phyloP scores from a whole-genome alignment of 1,140 invertebrate genomes.

The Micrasema longulum region DNA sequence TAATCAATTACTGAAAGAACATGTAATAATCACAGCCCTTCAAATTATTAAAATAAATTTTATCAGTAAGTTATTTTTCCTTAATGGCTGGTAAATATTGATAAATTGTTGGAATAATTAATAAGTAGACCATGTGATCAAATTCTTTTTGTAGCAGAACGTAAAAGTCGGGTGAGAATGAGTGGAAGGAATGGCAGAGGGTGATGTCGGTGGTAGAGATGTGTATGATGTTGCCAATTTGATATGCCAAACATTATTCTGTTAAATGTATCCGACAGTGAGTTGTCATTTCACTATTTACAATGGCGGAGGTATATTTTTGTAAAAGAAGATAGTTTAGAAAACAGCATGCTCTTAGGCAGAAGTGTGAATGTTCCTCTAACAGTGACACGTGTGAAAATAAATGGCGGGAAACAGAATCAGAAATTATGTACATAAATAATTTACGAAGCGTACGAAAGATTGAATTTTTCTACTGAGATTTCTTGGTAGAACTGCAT shows the following conservation, averaged over 20 bases:
- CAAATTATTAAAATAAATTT: too few species aligned
- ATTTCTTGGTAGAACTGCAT: too few species aligned
- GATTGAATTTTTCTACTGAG: too few species aligned
- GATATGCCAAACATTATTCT: constrained; percentile 32
- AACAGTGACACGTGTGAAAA: constrained; percentile 6
- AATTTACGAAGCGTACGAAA: too few species aligned
- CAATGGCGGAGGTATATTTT: constrained; percentile 10
- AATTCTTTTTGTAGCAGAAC: not conserved
- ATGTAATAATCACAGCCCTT: too few species aligned
- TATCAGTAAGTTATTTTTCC: too few species aligned
- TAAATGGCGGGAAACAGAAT: not conserved
- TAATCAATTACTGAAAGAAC: too few species aligned
- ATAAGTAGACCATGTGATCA: too few species aligned
- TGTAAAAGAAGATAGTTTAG: constrained; percentile 35
- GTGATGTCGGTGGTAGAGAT: constrained; percentile 1
- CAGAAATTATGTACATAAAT: too few species aligned
- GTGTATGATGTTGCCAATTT: constrained; percentile 42
- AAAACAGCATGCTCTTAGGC: constrained; percentile 44
- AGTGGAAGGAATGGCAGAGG: not conserved
- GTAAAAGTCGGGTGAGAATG: not conserved
- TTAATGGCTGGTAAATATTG: too few species aligned
- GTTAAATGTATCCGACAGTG: constrained; percentile 19
- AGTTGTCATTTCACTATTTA: not conserved
- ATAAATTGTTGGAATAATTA: too few species aligned
- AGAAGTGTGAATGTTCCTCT: constrained; percentile 39